Percentiles rank a stretch among this genome's conserved stretches.
Conservation (phyloP, 2,888 invertebrate genomes). For the Merodon equestris region DNA sequence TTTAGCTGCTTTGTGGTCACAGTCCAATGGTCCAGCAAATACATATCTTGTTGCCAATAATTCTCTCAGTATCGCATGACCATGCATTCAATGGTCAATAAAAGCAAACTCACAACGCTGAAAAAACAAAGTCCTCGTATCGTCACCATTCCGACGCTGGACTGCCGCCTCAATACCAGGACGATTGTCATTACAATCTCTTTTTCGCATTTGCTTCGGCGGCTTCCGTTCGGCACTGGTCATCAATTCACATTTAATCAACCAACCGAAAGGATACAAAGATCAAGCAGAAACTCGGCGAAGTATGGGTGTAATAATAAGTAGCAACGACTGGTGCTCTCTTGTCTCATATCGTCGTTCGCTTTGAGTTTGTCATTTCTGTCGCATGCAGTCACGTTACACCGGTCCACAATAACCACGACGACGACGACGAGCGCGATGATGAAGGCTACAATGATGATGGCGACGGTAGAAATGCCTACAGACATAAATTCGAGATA, state of each 20-base stretch:
- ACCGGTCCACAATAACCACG: slow-evolving; percentile 8
- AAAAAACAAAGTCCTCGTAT: slow-evolving; percentile 24
- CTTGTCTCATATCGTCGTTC: slow-evolving; percentile 25
- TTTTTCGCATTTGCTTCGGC: neutral
- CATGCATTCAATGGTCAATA: slow-evolving; percentile 35
- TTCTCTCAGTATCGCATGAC: slow-evolving; percentile 51
- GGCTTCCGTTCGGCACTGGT: slow-evolving; percentile 23
- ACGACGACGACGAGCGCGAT: slow-evolving; percentile 16
- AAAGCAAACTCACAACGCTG: slow-evolving; percentile 5
- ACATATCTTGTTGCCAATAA: slow-evolving; percentile 52
- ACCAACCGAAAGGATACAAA: slow-evolving; percentile 59
- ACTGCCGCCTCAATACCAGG: too few relatives aligned
- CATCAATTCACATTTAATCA: slow-evolving; percentile 68
- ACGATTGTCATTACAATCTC: slow-evolving; percentile 10
- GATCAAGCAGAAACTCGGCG: slow-evolving; percentile 49
- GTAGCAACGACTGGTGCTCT: slow-evolving; percentile 9
- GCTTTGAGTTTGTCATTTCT: slow-evolving; percentile 49
- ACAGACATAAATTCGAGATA: slow-evolving; percentile 63
- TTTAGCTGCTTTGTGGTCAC: slow-evolving; percentile 33
- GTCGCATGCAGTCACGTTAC: slow-evolving; percentile 44
- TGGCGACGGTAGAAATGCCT: slow-evolving; percentile 3
- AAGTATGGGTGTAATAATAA: too few relatives aligned
- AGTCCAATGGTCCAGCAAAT: slow-evolving; percentile 2
- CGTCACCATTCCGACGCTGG: slow-evolving; percentile 8
- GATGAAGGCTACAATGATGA: slow-evolving; percentile 7